A percentile compares a stretch with the other conserved stretches of the same genome.
Conservation (phyloP, 2,797 vertebrate genomes). For the Gobionotothen gibberifrons region DNA sequence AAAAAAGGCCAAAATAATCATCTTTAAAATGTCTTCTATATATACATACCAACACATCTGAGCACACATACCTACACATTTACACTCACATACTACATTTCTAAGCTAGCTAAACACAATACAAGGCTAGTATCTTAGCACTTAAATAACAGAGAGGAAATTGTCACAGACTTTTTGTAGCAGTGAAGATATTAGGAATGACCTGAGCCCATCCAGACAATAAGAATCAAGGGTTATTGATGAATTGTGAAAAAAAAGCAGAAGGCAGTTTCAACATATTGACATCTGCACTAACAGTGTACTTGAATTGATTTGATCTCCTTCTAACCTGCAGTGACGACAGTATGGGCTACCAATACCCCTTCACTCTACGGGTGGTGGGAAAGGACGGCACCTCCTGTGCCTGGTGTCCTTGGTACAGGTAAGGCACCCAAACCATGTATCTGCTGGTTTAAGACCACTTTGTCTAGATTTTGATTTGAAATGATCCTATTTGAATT, state of each 20-base stretch:
- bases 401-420: constrained; percentile 99
- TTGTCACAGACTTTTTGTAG: no score
- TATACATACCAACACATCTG: no score
- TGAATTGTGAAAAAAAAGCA: background rate
- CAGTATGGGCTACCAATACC: constrained; percentile 99
- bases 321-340: constrained; percentile 89
- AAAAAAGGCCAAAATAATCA: no score
- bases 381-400: constrained; percentile 97
- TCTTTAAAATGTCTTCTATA: no score
- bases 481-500: background rate
- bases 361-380: constrained; percentile 95
- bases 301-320: background rate
- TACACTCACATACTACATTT: no score
- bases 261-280: background rate
- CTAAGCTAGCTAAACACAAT: no score
- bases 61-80: no score
- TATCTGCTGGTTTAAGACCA: background rate
- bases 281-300: background rate
- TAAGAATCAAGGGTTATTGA: constrained; percentile 2
- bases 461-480: background rate
- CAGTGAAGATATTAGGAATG: constrained; percentile 11
- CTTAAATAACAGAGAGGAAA: no score
- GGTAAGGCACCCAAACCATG: constrained; percentile 80
- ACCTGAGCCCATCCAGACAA: background rate
- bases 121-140: no score